Evolutionary conservation across 1,140 invertebrate genomes (phyloP), one percentile per base, ranked within the genome.

Genomic region (Mactra quadrangularis): DNA sequence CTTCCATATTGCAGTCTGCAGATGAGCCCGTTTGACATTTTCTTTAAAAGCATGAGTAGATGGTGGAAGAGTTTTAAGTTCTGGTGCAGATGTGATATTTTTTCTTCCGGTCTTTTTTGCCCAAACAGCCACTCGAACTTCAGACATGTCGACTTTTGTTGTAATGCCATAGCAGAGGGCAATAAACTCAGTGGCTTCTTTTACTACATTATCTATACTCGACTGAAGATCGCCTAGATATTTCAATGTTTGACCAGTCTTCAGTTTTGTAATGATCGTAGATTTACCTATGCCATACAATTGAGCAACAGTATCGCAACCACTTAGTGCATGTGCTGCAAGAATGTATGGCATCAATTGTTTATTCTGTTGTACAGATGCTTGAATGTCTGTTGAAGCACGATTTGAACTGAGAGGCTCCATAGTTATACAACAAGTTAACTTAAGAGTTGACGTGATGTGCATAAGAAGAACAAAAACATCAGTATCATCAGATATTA

Each of bases 11-110:
- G 4, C 35, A 22, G 41, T 29, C 41, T 68, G 33, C n/a, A 68
- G 33, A 47, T 68, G 31, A 29, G 6, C 64, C 19, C 35, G 33
- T 68, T 68, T 47, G 19, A 45, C 33, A 68, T 68, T 47, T 47
- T 38, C 0, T 0, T 7, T 25, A 35, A 47, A 4, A 17, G 64
- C 64, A 27, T 38, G 17, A 22, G 15, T 47, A 25, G 64, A 7
- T 9, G 33, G 38, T n/a, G 41, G 64, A 9, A 68, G 22, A 35
- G 0, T 68, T 7, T n/a, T 19, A 7, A 47, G 64, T 47, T 22
- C 22, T 19, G 64, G 41, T 47, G 41, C 29, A 22, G 19, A 27
- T 57, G 25, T 25, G 7, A 53, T 13, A 55, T 35, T 27, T 29
- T 81, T 11, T 25, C n/a, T n/a, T 70, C 64, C 19, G 22, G 31